Evolutionary conservation across 1,140 invertebrate species (phyloP).

Genomic region (Brachionus manjavacas): DNA sequence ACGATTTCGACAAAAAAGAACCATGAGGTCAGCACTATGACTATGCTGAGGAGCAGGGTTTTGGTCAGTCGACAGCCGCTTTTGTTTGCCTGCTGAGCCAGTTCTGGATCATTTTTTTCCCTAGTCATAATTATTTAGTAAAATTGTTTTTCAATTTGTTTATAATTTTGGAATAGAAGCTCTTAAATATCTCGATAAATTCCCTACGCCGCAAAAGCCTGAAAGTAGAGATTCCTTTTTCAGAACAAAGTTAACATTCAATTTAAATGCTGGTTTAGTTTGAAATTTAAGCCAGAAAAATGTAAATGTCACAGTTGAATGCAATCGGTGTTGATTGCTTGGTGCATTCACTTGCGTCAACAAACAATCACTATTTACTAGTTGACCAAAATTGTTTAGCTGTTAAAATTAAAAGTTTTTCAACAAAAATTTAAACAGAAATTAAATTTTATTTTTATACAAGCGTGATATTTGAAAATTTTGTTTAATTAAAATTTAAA

Average conservation of each 20-base stretch:
- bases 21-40: not conserved
- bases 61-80: not conserved
- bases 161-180: not conserved
- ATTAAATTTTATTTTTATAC: no score
- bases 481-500: no score
- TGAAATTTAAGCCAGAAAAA: no score
- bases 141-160: not conserved
- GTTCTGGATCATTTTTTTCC: not conserved
- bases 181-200: not conserved
- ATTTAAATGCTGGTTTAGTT: not conserved
- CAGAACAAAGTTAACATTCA: not conserved
- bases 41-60: not conserved
- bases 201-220: not conserved
- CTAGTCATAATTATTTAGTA: not conserved
- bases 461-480: no score
- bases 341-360: no score
- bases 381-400: no score
- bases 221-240: not conserved
- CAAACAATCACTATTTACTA: no score
- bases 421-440: no score
- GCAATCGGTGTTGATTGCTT: no score
- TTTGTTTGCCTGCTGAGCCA: not conserved
- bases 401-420: no score
- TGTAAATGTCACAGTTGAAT: no score
- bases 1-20: constrained; percentile 62